Conservation (phyloP, 2,888 invertebrate species). For the Desoria tigrina region DNA sequence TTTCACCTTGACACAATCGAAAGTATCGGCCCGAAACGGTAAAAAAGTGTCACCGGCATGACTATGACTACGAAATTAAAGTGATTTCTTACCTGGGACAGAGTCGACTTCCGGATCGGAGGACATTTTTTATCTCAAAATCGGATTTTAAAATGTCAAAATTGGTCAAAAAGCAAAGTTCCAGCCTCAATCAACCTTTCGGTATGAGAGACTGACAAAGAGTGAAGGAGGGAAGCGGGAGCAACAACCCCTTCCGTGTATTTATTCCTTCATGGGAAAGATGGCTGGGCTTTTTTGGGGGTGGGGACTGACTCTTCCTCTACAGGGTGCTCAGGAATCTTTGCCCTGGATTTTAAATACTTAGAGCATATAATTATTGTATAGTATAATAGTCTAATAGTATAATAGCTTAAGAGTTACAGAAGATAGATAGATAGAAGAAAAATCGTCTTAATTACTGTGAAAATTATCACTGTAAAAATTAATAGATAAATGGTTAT, state of each 20-base stretch:
- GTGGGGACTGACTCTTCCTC: not conserved
- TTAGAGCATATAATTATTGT: too few species aligned
- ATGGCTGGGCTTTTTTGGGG: conserved; percentile 1
- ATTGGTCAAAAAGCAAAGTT: not conserved
- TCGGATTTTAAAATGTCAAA: conserved; percentile 6
- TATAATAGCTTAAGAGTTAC: too few species aligned
- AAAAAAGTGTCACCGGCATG: not conserved
- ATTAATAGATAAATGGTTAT: too few species aligned
- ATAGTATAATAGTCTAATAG: too few species aligned
- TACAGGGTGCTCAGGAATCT: not conserved
- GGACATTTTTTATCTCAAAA: conserved; percentile 27
- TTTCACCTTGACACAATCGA: not conserved
- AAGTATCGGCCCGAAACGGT: not conserved
- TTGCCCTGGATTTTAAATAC: too few species aligned
- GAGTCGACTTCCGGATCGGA: conserved; percentile 37
- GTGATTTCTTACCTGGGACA: conserved; percentile 36
- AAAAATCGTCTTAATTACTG: too few species aligned
- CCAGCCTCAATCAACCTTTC: not conserved
- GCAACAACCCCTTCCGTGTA: conserved; percentile 12
- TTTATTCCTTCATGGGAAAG: not conserved
- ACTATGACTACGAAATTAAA: not conserved
- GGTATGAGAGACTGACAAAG: conserved; percentile 16
- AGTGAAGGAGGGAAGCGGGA: conserved; percentile 16
- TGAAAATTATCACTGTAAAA: too few species aligned
- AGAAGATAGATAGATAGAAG: too few species aligned